Base-by-base conservation (phyloP, 2,888 invertebrate genomes). In the Noctua janthe region DNA sequence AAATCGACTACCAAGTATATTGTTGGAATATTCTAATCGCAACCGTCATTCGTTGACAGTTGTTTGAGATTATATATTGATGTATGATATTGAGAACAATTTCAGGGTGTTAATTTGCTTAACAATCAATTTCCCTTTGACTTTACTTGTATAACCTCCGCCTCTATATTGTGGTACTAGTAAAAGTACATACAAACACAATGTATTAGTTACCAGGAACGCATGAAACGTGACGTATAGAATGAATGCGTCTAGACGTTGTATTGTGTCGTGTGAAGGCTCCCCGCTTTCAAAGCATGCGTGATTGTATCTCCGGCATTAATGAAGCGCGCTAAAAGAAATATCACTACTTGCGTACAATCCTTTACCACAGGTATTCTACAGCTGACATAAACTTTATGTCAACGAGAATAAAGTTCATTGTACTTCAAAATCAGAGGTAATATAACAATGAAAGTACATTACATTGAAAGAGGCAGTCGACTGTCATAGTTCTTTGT, bases 181-280 rank as follows among this genome's bases (percentile, higher is more conserved):
- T 82, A 87, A 88, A 81, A 74, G 82, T 85, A 86, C 87, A 89
- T 85, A 86, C 87, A 89, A 87, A 84, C 79, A 85, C n/a, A 71
- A 83, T 85, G 78, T 84, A 87, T 89, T 89, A 74, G 78, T 74
- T 81, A 80, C 74, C 85, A 73, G 23, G 76, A 81, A 85, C 84
- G 88, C 87, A 74, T 80, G 67, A 64, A 49, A 43, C 81, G 71
- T 75, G 66, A 66, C 78, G 71, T 69, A 39, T 66, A 71, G 74
- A 79, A 84, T 93, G 93, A 94, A 94, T 93, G 91, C 90, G 94
- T 94, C 94, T 94, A 94, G 94, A 94, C 94, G 88, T 88, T 89
- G 69, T n/a, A 93, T 94, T 94, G 94, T 94, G 88, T 87, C 86
- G 87, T 56, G 56, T 56, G 83, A 82, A 82, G 76, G 71, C 54